Conservation (phyloP, 1,140 invertebrate genomes). For the Orius insidiosus region DNA sequence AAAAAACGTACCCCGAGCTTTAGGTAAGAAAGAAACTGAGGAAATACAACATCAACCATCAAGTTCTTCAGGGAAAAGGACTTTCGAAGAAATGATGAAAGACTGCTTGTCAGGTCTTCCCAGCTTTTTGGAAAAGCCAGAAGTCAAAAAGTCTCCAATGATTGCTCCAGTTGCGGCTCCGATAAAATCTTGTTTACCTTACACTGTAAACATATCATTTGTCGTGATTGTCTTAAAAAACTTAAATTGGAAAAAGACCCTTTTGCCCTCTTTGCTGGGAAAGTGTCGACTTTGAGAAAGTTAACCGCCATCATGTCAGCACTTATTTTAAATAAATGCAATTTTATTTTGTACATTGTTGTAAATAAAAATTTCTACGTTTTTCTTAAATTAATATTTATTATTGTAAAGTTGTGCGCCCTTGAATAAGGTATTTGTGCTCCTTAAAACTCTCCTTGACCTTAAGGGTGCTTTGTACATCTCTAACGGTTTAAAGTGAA, state of each 20-base stretch:
- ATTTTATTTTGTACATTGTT: too few relatives aligned
- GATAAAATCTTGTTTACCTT: slow-evolving; percentile 7
- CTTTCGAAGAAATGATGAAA: slow-evolving; percentile 4
- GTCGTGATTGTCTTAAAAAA: slow-evolving; percentile 9
- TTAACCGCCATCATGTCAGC: too few relatives aligned
- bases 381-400: too few relatives aligned
- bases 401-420: too few relatives aligned
- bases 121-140: slow-evolving; percentile 8
- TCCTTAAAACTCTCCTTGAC: too few relatives aligned
- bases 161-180: slow-evolving; percentile 5
- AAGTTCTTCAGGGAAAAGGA: neutral
- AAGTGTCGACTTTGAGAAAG: too few relatives aligned
- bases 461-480: too few relatives aligned
- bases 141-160: neutral
- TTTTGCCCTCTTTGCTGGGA: too few relatives aligned
- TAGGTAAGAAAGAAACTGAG: slow-evolving; percentile 29
- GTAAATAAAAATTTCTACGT: too few relatives aligned
- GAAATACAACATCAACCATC: neutral
- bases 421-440: too few relatives aligned
- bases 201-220: slow-evolving; percentile 10
- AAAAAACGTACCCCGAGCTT: slow-evolving; percentile 40
- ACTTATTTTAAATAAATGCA: too few relatives aligned
- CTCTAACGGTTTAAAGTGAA: too few relatives aligned
- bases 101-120: slow-evolving; percentile 6
- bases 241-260: neutral